Base-by-base conservation (phyloP, 1,140 invertebrate genomes). In the Musca vetustissima region DNA sequence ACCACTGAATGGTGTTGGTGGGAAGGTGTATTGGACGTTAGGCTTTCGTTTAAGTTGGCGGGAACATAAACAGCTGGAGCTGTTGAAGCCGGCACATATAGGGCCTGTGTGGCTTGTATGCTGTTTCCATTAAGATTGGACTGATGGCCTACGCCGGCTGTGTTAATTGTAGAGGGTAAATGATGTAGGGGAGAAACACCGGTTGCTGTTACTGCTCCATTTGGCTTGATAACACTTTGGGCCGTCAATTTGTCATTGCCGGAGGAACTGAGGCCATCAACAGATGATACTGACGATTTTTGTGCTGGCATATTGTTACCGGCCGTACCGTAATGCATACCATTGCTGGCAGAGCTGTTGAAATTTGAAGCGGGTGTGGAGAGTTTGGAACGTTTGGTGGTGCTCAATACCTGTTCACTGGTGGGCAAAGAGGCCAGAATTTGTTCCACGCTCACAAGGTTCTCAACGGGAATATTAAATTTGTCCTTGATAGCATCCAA, bases 401-500 rank as follows among this genome's bases (percentile, higher is more conserved):
- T 87, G 79, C 89, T 92, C 9, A 95, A 84, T 0, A 93, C 90
- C 80, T 94, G 92, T 68, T 95, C 93, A 72, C 88, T 91, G 21
- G 91, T 88, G 1, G 93, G 93, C 69, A 95, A 78, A 1, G 91
- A 92, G 0, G 93, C 92, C 72, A 95, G 83, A 4, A 96, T 93
- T 83, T 95, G 93, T 75, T 95, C 93, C 24, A 94, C 88, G 76
- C 91, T 94, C 52, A 96, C 91, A 21, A 96, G 86, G 19, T 87
- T 89, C 75, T 96, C 93, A 4, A 92, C 93, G 75, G 89, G 92
- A 68, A 97, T 94, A 7, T 95, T 95, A 76, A 92, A 98, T 77
- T 97, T 96, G 72, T 97, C 95, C 71, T 94, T 93, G 57, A 98
- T 93, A 4, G 95, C 93, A 68, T 92, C 90, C 13, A 99, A 84